phyloP scores from a whole-genome alignment of 2,888 invertebrate genomes.

The Drosophila affinis region DNA sequence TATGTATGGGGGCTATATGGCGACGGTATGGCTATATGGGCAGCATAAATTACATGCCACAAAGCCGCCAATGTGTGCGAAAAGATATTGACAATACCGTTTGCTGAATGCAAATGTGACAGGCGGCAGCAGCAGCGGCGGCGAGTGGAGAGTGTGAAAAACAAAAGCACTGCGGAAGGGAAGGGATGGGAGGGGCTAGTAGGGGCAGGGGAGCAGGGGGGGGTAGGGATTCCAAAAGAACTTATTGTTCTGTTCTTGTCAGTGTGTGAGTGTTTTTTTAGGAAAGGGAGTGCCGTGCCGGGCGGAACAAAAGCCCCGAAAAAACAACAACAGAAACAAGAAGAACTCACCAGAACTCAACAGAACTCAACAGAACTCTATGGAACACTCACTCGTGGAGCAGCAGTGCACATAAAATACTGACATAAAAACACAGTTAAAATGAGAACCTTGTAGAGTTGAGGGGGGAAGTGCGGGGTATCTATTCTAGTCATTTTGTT shows the following conservation, averaged over 20 bases:
- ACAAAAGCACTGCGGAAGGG: constrained; percentile 28
- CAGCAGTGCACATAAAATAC: constrained; percentile 43
- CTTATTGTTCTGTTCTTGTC: constrained; percentile 37
- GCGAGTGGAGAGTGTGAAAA: constrained; percentile 45
- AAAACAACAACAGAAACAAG: constrained; percentile 23
- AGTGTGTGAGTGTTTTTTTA: constrained; percentile 10
- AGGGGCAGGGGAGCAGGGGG: neutral
- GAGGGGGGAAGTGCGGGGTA: constrained; percentile 5
- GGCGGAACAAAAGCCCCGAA: constrained; percentile 39
- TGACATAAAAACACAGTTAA: constrained; percentile 76
- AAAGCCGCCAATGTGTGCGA: constrained; percentile 38
- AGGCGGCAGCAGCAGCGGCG: constrained; percentile 13
- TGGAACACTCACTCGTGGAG: constrained; percentile 34
- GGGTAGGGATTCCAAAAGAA: constrained; percentile 4
- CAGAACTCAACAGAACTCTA: constrained; percentile 7
- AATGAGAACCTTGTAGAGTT: constrained; percentile 12
- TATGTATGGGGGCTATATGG: neutral
- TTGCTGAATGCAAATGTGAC: constrained; percentile 66
- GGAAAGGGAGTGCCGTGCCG: constrained; percentile 40
- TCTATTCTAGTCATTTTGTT: constrained; percentile 23
- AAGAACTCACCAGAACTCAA: constrained; percentile 11
- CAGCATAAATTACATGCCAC: constrained; percentile 66
- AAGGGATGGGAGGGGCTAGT: too few relatives aligned
- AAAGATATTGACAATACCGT: constrained; percentile 65
- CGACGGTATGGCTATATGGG: constrained; percentile 3